These are phyloP conservation scores for Cromileptes altivelis DNA, from an alignment of 2,113 vertebrate genomes.

Conservation along the genomic window DNA sequence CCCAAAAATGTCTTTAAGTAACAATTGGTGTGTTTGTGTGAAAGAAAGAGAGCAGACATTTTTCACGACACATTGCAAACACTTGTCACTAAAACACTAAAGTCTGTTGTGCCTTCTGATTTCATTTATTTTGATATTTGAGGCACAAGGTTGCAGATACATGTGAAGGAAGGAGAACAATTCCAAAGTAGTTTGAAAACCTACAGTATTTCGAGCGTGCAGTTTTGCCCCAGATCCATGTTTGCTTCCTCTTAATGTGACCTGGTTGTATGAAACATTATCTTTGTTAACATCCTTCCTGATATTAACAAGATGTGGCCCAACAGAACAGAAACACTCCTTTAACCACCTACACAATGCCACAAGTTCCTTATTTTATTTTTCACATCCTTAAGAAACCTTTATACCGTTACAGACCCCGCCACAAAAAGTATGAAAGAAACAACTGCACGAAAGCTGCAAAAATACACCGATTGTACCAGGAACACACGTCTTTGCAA, in stretches of 20 bases:
- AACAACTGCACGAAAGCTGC: neutral
- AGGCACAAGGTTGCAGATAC: conserved; percentile 5
- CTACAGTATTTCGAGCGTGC: neutral
- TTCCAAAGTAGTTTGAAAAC: neutral
- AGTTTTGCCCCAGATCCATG: neutral
- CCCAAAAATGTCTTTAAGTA: neutral
- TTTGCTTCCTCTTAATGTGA: neutral
- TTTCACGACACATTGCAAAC: neutral
- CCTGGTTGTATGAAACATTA: neutral
- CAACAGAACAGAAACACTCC: neutral
- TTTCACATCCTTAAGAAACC: neutral
- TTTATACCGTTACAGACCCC: neutral
- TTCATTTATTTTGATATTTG: neutral
- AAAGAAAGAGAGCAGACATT: conserved; percentile 1
- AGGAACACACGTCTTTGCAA: neutral
- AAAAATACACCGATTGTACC: neutral
- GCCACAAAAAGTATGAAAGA: neutral
- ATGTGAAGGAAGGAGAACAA: neutral
- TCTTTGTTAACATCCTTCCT: neutral
- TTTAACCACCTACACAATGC: neutral
- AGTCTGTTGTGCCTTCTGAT: neutral
- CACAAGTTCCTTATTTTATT: neutral
- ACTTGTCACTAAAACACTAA: neutral
- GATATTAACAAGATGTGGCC: neutral
- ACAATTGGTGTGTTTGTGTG: neutral